phyloP scores from a whole-genome alignment of 2,113 vertebrate genomes.

The Ramphastos sulfuratus region DNA sequence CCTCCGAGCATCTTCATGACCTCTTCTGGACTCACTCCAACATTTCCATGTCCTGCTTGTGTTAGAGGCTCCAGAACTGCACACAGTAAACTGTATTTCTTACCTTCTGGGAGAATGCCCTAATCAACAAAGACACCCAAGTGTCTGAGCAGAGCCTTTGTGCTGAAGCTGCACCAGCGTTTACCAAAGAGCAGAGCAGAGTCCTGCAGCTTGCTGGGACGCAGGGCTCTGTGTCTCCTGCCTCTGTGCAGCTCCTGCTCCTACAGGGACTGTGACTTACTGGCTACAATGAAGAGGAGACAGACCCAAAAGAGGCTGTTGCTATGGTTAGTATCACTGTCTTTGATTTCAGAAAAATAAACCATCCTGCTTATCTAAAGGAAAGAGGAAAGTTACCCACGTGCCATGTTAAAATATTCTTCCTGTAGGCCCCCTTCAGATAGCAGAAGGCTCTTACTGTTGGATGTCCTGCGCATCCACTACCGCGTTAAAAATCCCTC shows the following conservation, averaged over 20 bases:
- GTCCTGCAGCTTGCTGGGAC: too few species aligned
- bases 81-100: neutral
- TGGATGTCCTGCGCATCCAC: neutral
- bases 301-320: neutral
- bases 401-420: too few species aligned
- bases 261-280: neutral
- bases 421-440: too few species aligned
- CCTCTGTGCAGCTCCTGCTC: neutral
- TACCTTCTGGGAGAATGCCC: neutral
- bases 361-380: neutral
- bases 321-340: neutral
- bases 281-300: neutral
- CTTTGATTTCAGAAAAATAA: neutral
- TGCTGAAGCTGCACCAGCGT: too few species aligned
- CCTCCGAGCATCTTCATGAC: too few species aligned
- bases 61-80: too few species aligned
- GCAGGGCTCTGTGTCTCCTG: too few species aligned
- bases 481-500: neutral
- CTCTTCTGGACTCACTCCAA: too few species aligned
- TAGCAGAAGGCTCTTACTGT: neutral
- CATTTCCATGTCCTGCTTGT: too few species aligned
- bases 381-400: neutral
- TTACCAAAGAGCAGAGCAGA: too few species aligned
- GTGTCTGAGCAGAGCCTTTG: neutral
- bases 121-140: neutral